These are phyloP conservation scores for Limnephilus marmoratus DNA, from an alignment of 2,888 invertebrate species.

Conservation along the genomic window DNA sequence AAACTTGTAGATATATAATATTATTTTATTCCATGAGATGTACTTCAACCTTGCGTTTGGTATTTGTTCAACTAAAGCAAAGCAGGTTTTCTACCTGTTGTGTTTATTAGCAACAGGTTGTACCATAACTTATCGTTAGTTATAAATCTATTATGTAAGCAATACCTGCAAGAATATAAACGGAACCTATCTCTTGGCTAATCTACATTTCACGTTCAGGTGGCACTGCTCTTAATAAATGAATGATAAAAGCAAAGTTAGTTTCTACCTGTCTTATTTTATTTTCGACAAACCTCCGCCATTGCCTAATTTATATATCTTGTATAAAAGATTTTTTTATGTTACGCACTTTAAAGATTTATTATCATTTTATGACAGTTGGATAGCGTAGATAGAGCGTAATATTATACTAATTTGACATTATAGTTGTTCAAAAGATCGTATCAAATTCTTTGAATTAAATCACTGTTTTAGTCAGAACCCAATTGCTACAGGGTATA, in stretches of 20 bases:
- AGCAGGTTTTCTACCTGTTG: not conserved
- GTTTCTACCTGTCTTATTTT: not conserved
- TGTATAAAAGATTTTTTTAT: not conserved
- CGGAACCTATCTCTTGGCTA: not conserved
- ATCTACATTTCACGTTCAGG: slow-evolving; percentile 15
- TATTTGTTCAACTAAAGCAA: not conserved
- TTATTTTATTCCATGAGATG: not conserved
- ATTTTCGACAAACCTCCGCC: not conserved
- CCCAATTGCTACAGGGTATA: not conserved
- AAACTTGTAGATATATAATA: not conserved
- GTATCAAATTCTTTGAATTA: not conserved
- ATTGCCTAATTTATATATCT: not conserved
- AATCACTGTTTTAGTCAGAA: not conserved
- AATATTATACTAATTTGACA: slow-evolving; percentile 13
- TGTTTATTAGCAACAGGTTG: not conserved
- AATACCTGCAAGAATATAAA: not conserved
- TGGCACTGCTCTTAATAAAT: not conserved
- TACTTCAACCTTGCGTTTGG: not conserved
- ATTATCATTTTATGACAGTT: not conserved
- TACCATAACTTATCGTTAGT: not conserved
- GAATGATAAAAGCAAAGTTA: not conserved
- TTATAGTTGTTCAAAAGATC: slow-evolving; percentile 11
- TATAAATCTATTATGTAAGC: not conserved
- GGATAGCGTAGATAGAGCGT: not conserved
- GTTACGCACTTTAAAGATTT: not conserved